phyloP scores from a whole-genome alignment of 1,140 invertebrate species.

The Zaprionus nigranus region DNA sequence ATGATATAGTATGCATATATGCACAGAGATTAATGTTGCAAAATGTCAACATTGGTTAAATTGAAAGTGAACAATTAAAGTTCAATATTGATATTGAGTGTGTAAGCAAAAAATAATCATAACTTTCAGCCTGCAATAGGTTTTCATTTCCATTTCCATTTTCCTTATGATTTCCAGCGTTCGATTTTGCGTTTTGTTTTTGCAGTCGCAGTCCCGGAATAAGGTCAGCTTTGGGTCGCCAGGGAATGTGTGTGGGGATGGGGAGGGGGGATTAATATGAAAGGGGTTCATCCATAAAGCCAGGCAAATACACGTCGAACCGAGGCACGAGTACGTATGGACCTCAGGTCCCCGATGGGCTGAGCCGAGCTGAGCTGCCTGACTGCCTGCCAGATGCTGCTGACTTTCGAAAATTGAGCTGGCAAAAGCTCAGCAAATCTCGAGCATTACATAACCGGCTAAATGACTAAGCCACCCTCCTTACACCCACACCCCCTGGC shows the following conservation, averaged over 20 bases:
- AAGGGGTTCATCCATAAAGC: conserved; percentile 50
- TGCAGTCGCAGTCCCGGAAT: conserved; percentile 19
- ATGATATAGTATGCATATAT: neutral
- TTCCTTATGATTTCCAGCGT: neutral
- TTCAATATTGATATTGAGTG: conserved; percentile 14
- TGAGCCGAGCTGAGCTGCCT: too few relatives aligned
- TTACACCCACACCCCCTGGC: neutral
- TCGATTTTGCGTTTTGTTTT: neutral
- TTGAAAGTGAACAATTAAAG: conserved; percentile 19
- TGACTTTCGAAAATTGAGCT: conserved; percentile 77
- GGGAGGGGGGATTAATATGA: neutral
- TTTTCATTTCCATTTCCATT: conserved; percentile 11
- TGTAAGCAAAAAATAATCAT: neutral
- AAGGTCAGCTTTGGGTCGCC: conserved; percentile 19
- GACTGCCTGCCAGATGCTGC: conserved; percentile 50
- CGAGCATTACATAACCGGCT: conserved; percentile 70
- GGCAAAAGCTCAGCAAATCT: conserved; percentile 78
- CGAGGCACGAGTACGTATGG: neutral
- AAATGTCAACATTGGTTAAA: conserved; percentile 15
- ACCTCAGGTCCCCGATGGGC: conserved; percentile 34
- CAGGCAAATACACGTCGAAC: conserved; percentile 54
- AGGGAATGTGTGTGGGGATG: neutral
- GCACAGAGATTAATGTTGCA: conserved; percentile 8
- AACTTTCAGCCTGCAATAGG: conserved; percentile 15
- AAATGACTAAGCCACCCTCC: conserved; percentile 45